Evolutionary conservation across 1,140 invertebrate species (phyloP).

Genomic region (Grapholita molesta): DNA sequence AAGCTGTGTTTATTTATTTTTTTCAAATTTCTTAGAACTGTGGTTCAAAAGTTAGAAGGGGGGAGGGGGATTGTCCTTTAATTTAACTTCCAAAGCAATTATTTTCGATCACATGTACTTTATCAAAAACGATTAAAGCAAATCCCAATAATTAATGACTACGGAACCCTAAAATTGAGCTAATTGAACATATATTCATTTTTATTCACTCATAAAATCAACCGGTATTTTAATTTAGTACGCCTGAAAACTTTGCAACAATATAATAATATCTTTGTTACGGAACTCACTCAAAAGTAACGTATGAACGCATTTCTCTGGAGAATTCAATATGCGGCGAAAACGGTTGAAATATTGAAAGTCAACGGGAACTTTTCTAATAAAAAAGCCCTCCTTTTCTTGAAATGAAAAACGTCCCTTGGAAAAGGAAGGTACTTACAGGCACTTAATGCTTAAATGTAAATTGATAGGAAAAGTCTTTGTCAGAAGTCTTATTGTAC

Average conservation of each 20-base stretch:
- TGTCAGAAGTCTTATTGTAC: background rate
- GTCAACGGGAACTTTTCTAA: constrained; percentile 45
- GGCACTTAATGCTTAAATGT: constrained; percentile 10
- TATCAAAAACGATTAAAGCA: no score
- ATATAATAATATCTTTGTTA: constrained; percentile 1
- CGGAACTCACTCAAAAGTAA: constrained; percentile 21
- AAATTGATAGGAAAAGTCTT: constrained; percentile 1
- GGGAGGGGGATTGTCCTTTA: no score
- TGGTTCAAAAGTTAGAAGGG: no score
- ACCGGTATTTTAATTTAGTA: background rate
- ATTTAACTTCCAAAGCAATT: no score
- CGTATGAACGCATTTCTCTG: constrained; percentile 16
- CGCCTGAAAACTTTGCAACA: background rate
- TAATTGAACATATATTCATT: no score
- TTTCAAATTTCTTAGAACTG: no score
- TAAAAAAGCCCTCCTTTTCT: constrained; percentile 47
- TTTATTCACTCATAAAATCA: background rate
- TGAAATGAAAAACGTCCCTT: constrained; percentile 36
- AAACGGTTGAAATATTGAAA: constrained; percentile 44
- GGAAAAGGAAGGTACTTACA: constrained; percentile 3
- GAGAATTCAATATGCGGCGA: constrained; percentile 38
- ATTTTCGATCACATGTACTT: no score
- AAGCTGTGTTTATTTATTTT: no score
- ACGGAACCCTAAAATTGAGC: no score
- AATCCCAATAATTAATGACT: no score